Evolutionary conservation across 2,797 vertebrate genomes (phyloP).

Genomic region (Acrossocheilus wenchowensis): DNA sequence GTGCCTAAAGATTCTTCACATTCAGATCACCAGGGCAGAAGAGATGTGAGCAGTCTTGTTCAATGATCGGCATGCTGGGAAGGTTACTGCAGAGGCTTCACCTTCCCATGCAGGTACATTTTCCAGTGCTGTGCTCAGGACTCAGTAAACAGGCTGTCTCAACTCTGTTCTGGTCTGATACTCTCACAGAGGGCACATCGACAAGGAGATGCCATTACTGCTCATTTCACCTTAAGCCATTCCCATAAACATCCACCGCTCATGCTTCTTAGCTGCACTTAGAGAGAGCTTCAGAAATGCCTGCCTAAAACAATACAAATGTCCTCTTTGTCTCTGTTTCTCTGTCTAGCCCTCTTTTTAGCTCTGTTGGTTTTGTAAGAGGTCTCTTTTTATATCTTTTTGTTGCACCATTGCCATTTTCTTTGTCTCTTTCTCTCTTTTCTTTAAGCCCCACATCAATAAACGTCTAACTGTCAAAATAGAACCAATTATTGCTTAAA

Average conservation of each 20-base stretch:
- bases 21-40: not conserved
- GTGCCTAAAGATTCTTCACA: not conserved
- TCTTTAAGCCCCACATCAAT: not conserved
- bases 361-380: not conserved
- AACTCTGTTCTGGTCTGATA: conserved; percentile 46
- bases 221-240: conserved; percentile 64
- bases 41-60: not conserved
- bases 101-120: conserved; percentile 1
- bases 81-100: not conserved
- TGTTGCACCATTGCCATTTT: not conserved
- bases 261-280: conserved; percentile 61
- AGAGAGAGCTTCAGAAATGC: not conserved
- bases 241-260: conserved; percentile 69
- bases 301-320: conserved; percentile 17
- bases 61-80: not conserved
- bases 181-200: conserved; percentile 54
- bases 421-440: not conserved
- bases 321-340: not conserved
- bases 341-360: not conserved
- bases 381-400: not conserved
- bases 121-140: conserved; percentile 11
- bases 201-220: conserved; percentile 45
- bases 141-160: conserved; percentile 1
- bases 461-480: conserved; percentile 8
- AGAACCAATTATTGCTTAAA: conserved; percentile 11